These are phyloP conservation scores for Arnoldichthys spilopterus DNA, from an alignment of 2,797 vertebrate species.

Conservation along the genomic window DNA sequence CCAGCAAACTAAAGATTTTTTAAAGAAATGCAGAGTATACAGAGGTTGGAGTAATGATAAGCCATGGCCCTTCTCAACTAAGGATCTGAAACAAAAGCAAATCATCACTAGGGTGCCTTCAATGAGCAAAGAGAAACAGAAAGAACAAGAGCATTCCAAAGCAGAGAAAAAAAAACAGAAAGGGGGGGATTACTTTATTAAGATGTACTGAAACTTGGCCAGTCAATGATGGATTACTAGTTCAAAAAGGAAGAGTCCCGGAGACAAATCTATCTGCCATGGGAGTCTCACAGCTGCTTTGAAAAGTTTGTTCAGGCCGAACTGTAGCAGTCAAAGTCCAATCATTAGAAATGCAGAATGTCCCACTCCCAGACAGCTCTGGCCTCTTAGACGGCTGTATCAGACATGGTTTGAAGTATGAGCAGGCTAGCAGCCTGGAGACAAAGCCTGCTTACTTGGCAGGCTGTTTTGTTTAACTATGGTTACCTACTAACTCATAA, in stretches of 20 bases:
- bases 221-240: constrained; percentile 79
- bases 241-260: constrained; percentile 70
- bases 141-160: constrained; percentile 85
- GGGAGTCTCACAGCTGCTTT: constrained; percentile 73
- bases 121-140: constrained; percentile 76
- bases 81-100: constrained; percentile 81
- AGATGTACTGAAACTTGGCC: constrained; percentile 84
- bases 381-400: constrained; percentile 44
- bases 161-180: constrained; percentile 73
- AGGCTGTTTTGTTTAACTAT: constrained; percentile 49
- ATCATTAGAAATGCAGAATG: constrained; percentile 62
- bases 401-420: constrained; percentile 10
- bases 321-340: constrained; percentile 66
- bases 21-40: constrained; percentile 68
- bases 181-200: constrained; percentile 82
- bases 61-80: constrained; percentile 76
- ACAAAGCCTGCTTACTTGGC: constrained; percentile 55
- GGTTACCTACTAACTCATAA: constrained; percentile 1
- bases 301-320: constrained; percentile 60
- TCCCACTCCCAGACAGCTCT: constrained; percentile 48
- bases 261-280: constrained; percentile 75
- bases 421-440: background rate
- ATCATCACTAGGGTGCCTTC: constrained; percentile 74
- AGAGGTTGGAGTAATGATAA: constrained; percentile 80
- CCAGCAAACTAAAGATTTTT: constrained; percentile 62